Conservation (phyloP, 2,888 invertebrate species). For the Drosophila demipolita region DNA sequence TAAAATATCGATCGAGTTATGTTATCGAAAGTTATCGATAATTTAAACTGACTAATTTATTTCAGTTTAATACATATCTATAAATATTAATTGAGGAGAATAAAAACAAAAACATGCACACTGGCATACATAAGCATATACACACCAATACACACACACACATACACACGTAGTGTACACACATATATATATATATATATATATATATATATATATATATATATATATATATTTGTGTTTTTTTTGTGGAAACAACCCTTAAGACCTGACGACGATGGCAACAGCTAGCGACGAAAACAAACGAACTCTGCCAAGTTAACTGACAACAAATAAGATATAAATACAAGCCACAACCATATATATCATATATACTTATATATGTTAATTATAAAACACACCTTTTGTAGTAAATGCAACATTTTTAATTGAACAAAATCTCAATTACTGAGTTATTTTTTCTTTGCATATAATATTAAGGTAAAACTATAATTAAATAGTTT, state of each 20-base stretch:
- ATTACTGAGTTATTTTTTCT: neutral
- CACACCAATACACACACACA: constrained; percentile 3
- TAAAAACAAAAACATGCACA: constrained; percentile 12
- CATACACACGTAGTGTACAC: neutral
- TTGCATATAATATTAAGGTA: neutral
- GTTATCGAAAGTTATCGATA: neutral
- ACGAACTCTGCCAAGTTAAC: constrained; percentile 18
- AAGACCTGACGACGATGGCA: constrained; percentile 57
- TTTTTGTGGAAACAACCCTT: constrained; percentile 58
- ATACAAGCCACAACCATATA: neutral
- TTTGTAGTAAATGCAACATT: neutral
- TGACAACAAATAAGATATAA: constrained; percentile 55
- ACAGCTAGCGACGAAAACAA: constrained; percentile 59
- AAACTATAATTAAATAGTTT: neutral
- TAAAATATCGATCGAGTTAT: neutral
- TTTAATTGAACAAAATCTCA: neutral
- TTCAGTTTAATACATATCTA: neutral
- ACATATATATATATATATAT: constrained; percentile 8
- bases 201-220: neutral
- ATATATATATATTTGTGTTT: neutral
- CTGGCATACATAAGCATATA: constrained; percentile 3
- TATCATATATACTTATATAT: neutral
- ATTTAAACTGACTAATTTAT: neutral
- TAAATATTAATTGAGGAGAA: neutral
- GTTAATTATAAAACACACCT: neutral